Evolutionary conservation across 2,888 invertebrate genomes (phyloP).

Genomic region (Suillia variegata): DNA sequence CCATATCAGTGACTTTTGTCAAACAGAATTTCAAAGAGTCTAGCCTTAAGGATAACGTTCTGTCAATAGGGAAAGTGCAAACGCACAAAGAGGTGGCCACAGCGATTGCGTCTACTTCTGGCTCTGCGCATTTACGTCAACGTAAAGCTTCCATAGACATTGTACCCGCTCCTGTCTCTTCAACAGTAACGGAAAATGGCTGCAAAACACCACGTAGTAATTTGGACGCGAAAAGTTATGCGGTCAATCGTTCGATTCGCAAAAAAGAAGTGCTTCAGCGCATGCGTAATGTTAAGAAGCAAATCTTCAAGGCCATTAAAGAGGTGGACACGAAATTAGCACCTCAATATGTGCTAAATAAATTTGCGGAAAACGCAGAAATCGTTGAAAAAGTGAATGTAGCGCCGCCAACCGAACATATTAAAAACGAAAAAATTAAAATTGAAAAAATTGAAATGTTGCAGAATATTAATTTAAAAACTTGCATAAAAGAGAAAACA

Average conservation of each 20-base stretch:
- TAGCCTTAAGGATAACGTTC: neutral
- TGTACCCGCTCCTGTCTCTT: neutral
- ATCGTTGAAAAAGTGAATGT: no score
- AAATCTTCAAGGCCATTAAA: slow-evolving; percentile 31
- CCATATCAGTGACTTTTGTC: slow-evolving; percentile 13
- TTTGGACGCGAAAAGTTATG: slow-evolving; percentile 38
- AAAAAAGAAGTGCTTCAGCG: slow-evolving; percentile 31
- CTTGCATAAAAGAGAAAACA: no score
- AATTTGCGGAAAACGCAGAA: no score
- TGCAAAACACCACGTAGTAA: neutral
- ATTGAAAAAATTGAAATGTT: no score
- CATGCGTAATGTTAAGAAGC: slow-evolving; percentile 35
- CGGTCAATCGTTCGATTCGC: slow-evolving; percentile 29
- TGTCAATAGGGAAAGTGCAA: neutral
- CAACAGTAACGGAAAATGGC: neutral
- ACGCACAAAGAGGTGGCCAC: neutral
- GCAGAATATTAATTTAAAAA: no score
- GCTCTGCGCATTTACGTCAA: neutral
- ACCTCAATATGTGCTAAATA: no score
- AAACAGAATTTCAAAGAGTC: slow-evolving; percentile 21
- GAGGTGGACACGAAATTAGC: neutral
- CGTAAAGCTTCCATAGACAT: neutral
- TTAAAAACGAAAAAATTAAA: no score
- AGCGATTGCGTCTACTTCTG: no score
- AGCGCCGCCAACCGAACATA: no score